Conservation (phyloP, 2,113 vertebrate genomes). For the Onychorhynchus coronatus region DNA sequence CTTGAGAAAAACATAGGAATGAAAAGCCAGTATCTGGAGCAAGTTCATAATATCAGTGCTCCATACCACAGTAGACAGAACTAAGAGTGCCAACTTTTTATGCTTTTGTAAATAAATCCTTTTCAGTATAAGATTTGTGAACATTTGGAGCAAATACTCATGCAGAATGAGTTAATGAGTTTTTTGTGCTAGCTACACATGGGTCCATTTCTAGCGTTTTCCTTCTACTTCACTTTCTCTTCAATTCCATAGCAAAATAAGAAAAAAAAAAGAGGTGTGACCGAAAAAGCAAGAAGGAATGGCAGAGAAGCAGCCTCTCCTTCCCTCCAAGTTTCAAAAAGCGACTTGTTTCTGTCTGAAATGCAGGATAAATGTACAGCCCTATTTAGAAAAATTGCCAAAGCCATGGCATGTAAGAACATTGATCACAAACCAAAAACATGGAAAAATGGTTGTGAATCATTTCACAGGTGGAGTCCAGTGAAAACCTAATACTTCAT, state of each 20-base stretch:
- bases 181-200: neutral
- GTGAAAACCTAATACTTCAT: neutral
- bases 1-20: neutral
- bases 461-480: neutral
- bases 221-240: neutral
- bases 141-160: neutral
- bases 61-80: neutral
- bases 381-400: neutral
- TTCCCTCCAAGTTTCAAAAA: neutral
- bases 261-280: neutral
- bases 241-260: neutral
- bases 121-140: neutral
- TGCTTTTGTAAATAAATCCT: neutral
- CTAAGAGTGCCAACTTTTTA: neutral
- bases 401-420: neutral
- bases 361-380: neutral
- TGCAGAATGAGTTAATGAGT: neutral
- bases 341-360: neutral
- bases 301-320: neutral
- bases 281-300: neutral
- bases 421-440: neutral
- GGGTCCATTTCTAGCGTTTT: neutral
- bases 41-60: neutral
- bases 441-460: neutral
- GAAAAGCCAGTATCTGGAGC: neutral